A percentile compares a stretch with the other conserved stretches of the same genome.
These are phyloP conservation scores for Leptopilina clavipes DNA, from an alignment of 1,140 invertebrate genomes.

Conservation along the genomic window DNA sequence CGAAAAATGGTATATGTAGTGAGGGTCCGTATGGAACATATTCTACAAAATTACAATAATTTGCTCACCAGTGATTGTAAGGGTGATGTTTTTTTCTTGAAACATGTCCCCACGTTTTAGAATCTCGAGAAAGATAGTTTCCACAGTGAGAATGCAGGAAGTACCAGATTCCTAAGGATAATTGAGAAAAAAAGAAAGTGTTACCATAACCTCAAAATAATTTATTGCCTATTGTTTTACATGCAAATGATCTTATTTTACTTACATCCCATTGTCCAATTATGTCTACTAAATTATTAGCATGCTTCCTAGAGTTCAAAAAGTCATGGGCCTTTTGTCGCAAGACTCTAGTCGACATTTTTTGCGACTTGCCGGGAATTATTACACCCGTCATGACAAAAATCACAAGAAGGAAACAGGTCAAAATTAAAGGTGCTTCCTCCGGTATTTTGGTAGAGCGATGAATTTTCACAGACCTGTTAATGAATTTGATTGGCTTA, in stretches of 20 bases:
- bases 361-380: constrained; percentile 48
- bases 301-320: constrained; percentile 78
- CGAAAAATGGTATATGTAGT: no score
- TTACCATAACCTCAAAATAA: constrained; percentile 52
- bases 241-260: background rate
- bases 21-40: background rate
- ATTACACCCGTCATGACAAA: constrained; percentile 33
- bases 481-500: no score
- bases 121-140: constrained; percentile 81
- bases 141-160: constrained; percentile 78
- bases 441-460: no score
- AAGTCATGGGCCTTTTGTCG: constrained; percentile 81
- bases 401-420: no score
- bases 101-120: constrained; percentile 79
- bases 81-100: constrained; percentile 69
- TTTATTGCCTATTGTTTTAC: background rate
- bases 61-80: constrained; percentile 63
- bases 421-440: no score
- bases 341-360: constrained; percentile 75
- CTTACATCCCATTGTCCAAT: constrained; percentile 79
- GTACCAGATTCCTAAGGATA: constrained; percentile 71
- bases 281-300: constrained; percentile 79
- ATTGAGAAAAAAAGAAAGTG: constrained; percentile 43
- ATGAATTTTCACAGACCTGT: no score
- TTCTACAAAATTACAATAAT: background rate